Conservation (phyloP, 92 coral and sea anemone genomes). For the Hydrozoanthus gracilis region DNA sequence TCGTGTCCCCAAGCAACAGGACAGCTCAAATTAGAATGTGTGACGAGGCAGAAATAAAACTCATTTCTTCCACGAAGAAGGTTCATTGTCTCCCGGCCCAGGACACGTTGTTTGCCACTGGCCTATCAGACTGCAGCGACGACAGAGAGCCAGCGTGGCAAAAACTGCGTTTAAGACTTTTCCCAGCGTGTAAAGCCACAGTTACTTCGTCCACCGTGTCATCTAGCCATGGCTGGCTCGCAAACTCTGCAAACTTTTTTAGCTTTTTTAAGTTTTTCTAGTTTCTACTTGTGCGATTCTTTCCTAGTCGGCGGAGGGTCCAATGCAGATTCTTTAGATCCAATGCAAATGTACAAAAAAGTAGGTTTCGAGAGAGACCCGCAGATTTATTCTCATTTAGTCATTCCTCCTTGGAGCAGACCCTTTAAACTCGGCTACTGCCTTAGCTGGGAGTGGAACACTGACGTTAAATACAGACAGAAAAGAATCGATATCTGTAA, state of each 20-base stretch:
- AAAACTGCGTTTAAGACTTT: constrained; percentile 14
- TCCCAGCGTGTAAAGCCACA: constrained; percentile 20
- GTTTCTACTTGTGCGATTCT: constrained; percentile 27
- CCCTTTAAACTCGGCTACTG: constrained; percentile 97
- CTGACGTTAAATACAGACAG: constrained; percentile 92
- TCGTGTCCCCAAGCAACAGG: constrained; percentile 37
- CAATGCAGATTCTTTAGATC: constrained; percentile 33
- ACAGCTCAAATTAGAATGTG: constrained; percentile 20
- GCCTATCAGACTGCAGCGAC: constrained; percentile 39
- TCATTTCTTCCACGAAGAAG: constrained; percentile 38
- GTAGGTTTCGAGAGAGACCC: constrained; percentile 80
- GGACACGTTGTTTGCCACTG: constrained; percentile 1
- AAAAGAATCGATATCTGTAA: constrained; percentile 86
- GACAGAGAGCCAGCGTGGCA: constrained; percentile 44
- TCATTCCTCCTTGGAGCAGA: constrained; percentile 96
- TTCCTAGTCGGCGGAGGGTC: constrained; percentile 42
- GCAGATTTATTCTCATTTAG: constrained; percentile 87
- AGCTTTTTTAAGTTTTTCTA: constrained; percentile 41
- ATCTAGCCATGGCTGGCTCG: constrained; percentile 32
- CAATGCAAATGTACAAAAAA: constrained; percentile 53
- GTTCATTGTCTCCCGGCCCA: neutral
- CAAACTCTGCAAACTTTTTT: constrained; percentile 10
- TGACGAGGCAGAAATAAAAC: constrained; percentile 36
- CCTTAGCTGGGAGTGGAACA: constrained; percentile 98
- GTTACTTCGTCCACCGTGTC: neutral